phyloP scores from a whole-genome alignment of 1,140 invertebrate species.

The Pachyrhynchus sulphureomaculatus region DNA sequence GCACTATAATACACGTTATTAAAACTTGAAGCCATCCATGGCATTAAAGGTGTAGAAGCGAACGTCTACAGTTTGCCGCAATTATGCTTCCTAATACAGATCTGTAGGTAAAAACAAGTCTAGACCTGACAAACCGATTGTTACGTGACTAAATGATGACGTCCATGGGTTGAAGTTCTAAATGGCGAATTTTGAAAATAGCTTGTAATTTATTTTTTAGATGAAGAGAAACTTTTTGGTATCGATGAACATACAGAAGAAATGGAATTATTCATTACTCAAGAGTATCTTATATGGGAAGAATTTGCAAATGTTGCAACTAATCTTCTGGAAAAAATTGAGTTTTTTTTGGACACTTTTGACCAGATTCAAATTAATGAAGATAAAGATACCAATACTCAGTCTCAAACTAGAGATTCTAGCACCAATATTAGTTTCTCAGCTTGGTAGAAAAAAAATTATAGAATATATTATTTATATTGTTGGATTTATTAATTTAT shows the following conservation, averaged over 20 bases:
- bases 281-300: constrained; percentile 59
- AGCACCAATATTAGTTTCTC: constrained; percentile 49
- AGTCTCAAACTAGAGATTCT: constrained; percentile 39
- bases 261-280: constrained; percentile 42
- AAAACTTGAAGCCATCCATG: too few species aligned
- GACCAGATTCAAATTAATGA: constrained; percentile 40
- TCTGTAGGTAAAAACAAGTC: too few species aligned
- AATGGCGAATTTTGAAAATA: neutral
- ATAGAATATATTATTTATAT: neutral
- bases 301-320: constrained; percentile 65
- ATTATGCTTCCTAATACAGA: too few species aligned
- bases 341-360: constrained; percentile 50
- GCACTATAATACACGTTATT: too few species aligned
- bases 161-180: too few species aligned
- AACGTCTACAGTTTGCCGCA: too few species aligned
- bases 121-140: too few species aligned
- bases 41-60: too few species aligned
- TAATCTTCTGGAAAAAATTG: constrained; percentile 59
- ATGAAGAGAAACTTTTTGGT: constrained; percentile 55
- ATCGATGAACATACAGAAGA: constrained; percentile 46
- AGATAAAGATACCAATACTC: constrained; percentile 22
- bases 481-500: neutral
- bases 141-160: too few species aligned
- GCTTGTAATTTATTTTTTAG: constrained; percentile 33
- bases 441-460: constrained; percentile 42